Evolutionary conservation across 1,140 invertebrate species (phyloP), one percentile per base, ranked within the genome.

Genomic region (Bombus terrestris): DNA sequence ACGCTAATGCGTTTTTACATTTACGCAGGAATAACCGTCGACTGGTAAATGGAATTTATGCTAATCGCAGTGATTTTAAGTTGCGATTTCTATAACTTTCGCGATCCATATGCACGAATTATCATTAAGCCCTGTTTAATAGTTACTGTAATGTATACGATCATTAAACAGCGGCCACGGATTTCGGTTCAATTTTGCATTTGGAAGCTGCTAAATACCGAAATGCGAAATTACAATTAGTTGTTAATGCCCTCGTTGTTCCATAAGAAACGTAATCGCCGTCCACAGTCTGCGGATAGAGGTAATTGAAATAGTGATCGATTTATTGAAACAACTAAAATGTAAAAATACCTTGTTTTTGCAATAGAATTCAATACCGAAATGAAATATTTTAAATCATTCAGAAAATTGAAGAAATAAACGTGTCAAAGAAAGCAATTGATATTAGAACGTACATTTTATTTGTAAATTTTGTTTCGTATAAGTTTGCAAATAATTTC

Each of bases 81-180:
- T 84, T 71, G 66, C 66, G 53, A 84, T 78, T 84, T 84, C 82
- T 71, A 72, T 84, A 71, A 78, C 53, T 84, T 78, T 43, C 82
- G 35, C 74, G 47, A 68, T 77, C 64, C 81, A 68, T 76, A 75
- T 68, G 73, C 71, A 39, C 72, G 81, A 64, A 76, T 83, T 83
- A 83, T 83, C 81, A 83, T 76, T 83, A 83, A 83, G 18, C 71
- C 32, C 32, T 47, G 81, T 69, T 76, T 47, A 68, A 83, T 77
- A 69, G 82, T 77, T 76, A 77, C 64, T 57, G 64, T 59, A 82
- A 82, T 75, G 71, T 73, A 62, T 62, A 77, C 39, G 62, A 77
- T 83, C 74, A n/a, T 77, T 83, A 83, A 82, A 82, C 71, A 75
- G 41, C 41, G 32, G 39, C 57, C 41, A 47, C 57, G 71, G 57